Conservation (phyloP, 2,797 vertebrate species). For the Myotis pilosus region DNA sequence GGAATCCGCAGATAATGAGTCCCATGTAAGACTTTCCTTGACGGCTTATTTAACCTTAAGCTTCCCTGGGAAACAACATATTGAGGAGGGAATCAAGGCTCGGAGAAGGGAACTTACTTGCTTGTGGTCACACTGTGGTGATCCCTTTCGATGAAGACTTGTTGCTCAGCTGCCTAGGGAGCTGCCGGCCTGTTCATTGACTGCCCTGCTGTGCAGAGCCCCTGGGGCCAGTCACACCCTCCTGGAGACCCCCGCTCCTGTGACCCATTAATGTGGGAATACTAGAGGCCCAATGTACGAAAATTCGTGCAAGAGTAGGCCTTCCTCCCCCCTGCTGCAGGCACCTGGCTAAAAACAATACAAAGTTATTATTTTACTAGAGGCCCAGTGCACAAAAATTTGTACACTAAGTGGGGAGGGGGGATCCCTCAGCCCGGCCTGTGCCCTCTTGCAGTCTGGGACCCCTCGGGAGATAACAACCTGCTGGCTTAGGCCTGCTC, state of each 20-base stretch:
- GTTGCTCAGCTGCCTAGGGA: not conserved
- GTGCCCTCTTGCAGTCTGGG: too few relatives aligned
- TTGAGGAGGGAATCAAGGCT: not conserved
- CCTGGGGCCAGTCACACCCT: not conserved
- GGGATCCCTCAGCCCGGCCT: too few relatives aligned
- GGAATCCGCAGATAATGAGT: not conserved
- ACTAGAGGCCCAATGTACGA: too few relatives aligned
- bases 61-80: not conserved
- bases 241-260: fast-evolving
- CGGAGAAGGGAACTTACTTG: not conserved
- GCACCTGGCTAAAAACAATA: not conserved
- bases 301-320: too few relatives aligned
- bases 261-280: too few relatives aligned
- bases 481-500: too few relatives aligned
- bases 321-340: too few relatives aligned
- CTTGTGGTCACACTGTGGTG: not conserved
- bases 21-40: not conserved
- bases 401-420: too few relatives aligned
- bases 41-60: not conserved
- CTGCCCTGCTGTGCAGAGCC: not conserved
- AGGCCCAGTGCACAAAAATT: too few relatives aligned
- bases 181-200: not conserved
- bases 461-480: too few relatives aligned
- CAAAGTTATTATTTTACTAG: not conserved
- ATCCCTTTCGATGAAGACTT: not conserved